A percentile compares a stretch with the other conserved stretches of the same genome.
phyloP scores from a whole-genome alignment of 2,113 vertebrate species.

The Dipodomys stephensi region DNA sequence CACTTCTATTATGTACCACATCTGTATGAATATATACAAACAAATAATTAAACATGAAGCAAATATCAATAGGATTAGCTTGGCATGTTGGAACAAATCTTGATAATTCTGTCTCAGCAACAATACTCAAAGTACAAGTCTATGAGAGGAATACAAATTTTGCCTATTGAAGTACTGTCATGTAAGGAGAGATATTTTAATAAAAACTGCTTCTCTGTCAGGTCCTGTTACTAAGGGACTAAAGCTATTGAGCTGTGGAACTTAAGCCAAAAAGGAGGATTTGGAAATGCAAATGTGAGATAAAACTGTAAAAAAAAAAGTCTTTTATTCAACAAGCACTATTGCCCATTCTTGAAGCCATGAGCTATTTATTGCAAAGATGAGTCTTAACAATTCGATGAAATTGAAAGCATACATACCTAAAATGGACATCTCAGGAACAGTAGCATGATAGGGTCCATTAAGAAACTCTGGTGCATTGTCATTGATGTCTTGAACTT shows the following conservation, averaged over 20 bases:
- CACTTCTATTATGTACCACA: constrained; percentile 59
- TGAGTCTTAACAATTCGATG: not conserved
- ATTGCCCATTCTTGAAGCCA: not conserved
- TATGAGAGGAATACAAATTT: constrained; percentile 84
- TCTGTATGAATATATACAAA: constrained; percentile 82
- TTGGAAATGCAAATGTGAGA: constrained; percentile 84
- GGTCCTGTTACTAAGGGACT: constrained; percentile 79
- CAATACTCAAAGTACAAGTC: constrained; percentile 75
- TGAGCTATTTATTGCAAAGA: constrained; percentile 44
- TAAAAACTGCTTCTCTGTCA: constrained; percentile 79
- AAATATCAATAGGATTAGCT: constrained; percentile 86
- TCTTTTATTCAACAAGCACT: constrained; percentile 69
- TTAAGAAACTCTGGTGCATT: constrained; percentile 96
- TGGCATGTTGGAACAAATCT: constrained; percentile 85
- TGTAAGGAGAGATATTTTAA: constrained; percentile 82
- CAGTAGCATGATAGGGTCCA: constrained; percentile 94
- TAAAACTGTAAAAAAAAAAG: constrained; percentile 81
- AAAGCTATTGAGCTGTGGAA: constrained; percentile 76
- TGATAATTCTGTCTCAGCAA: constrained; percentile 86
- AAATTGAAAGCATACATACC: constrained; percentile 88
- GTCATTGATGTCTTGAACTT: constrained; percentile 99
- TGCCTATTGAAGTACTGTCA: constrained; percentile 80
- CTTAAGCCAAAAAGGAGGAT: constrained; percentile 76
- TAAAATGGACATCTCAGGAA: constrained; percentile 97
- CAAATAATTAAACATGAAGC: constrained; percentile 87